phyloP scores from a whole-genome alignment of 2,113 vertebrate species.

The Cariama cristata region DNA sequence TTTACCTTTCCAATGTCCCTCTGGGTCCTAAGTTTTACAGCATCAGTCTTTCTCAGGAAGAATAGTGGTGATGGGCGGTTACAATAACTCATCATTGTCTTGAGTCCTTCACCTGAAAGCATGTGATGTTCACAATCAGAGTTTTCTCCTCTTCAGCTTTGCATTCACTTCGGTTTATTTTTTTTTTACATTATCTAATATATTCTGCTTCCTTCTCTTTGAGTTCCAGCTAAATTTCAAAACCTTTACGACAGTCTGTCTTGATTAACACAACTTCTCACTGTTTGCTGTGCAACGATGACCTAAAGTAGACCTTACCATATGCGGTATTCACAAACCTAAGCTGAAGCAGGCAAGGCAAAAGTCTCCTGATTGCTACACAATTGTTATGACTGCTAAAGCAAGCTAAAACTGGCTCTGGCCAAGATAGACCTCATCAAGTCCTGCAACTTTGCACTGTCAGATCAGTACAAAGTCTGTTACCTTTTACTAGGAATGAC shows the following conservation, averaged over 20 bases:
- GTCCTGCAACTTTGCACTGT: neutral
- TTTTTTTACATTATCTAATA: neutral
- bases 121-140: accelerated
- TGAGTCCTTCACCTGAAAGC: neutral
- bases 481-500: neutral
- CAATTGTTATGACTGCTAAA: neutral
- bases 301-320: neutral
- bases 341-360: neutral
- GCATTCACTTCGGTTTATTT: neutral
- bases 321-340: neutral
- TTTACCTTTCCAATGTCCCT: neutral
- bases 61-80: neutral
- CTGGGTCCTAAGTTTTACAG: neutral
- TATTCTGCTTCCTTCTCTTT: neutral
- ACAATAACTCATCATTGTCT: neutral
- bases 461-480: neutral
- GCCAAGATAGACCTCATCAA: neutral
- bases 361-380: neutral
- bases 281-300: neutral
- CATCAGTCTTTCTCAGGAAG: neutral
- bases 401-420: neutral
- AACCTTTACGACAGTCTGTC: neutral
- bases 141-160: neutral
- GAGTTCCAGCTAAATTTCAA: neutral
- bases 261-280: neutral